Conservation (phyloP, 2,888 invertebrate genomes). For the Euphydryas editha region DNA sequence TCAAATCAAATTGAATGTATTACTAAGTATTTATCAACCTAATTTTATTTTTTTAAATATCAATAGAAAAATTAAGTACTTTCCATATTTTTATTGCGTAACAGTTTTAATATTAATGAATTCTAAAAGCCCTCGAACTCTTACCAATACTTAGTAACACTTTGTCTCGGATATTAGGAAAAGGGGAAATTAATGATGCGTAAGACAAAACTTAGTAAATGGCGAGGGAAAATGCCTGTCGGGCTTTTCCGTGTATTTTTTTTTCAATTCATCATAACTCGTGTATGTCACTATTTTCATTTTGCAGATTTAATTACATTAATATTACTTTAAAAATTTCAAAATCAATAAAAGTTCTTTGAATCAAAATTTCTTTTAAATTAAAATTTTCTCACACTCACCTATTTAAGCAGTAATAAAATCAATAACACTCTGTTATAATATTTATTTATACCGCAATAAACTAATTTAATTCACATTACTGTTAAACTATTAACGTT, state of each 20-base stretch:
- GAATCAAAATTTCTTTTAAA: too few species aligned
- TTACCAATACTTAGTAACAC: constrained; percentile 9
- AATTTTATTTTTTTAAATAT: neutral
- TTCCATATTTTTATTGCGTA: neutral
- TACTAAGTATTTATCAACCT: neutral
- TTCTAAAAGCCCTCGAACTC: neutral
- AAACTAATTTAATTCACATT: too few species aligned
- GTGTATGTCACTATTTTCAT: neutral
- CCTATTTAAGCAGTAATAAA: too few species aligned
- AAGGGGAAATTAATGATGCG: constrained; percentile 32
- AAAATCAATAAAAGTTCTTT: too few species aligned
- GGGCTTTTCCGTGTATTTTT: neutral
- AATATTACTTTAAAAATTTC: too few species aligned
- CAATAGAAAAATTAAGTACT: neutral
- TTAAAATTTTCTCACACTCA: too few species aligned
- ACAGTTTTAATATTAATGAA: neutral
- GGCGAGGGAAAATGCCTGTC: neutral
- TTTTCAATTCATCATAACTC: neutral
- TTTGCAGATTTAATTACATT: neutral
- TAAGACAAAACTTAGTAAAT: constrained; percentile 8
- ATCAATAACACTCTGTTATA: too few species aligned
- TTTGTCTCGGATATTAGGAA: constrained; percentile 12
- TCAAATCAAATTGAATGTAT: neutral
- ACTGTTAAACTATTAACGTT: too few species aligned
- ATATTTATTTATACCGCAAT: too few species aligned